Conservation (phyloP, 2,113 vertebrate species). For the Cynoglossus semilaevis region DNA sequence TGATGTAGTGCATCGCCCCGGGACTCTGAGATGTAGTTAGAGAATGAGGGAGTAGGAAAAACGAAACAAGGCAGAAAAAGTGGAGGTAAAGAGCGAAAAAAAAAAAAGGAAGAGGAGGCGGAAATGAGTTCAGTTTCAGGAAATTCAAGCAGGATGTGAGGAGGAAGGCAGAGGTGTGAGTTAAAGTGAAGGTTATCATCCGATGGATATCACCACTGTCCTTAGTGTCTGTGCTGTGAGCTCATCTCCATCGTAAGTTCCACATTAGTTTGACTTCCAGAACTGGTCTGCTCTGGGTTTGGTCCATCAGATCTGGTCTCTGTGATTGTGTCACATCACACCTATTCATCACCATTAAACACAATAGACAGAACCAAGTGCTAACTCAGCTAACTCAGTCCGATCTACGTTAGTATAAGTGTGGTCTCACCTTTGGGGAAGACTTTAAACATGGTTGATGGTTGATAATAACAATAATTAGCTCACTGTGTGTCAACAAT, state of each 20-base stretch:
- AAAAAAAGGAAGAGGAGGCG: constrained; percentile 15
- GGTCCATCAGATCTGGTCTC: not conserved
- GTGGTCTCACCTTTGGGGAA: too few species aligned
- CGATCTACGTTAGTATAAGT: too few species aligned
- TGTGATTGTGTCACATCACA: too few species aligned
- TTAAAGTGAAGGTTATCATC: constrained; percentile 63
- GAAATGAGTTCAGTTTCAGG: not conserved
- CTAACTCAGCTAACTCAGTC: too few species aligned
- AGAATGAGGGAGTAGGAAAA: constrained; percentile 42
- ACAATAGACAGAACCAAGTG: too few species aligned
- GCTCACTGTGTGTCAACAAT: too few species aligned
- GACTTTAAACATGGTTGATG: too few species aligned
- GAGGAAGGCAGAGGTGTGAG: constrained; percentile 56
- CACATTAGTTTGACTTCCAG: too few species aligned
- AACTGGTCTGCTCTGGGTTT: not conserved
- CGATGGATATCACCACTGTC: constrained; percentile 65
- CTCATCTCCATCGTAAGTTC: constrained; percentile 69
- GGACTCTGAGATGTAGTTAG: constrained; percentile 67
- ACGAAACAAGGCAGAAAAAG: constrained; percentile 4
- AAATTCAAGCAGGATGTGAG: constrained; percentile 44
- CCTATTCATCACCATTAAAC: too few species aligned
- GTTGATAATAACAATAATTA: too few species aligned
- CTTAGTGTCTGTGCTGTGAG: constrained; percentile 66
- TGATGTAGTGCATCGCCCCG: constrained; percentile 69
- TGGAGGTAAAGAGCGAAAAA: not conserved